Base-by-base conservation (phyloP, 1,140 invertebrate genomes). In the Limonius californicus region DNA sequence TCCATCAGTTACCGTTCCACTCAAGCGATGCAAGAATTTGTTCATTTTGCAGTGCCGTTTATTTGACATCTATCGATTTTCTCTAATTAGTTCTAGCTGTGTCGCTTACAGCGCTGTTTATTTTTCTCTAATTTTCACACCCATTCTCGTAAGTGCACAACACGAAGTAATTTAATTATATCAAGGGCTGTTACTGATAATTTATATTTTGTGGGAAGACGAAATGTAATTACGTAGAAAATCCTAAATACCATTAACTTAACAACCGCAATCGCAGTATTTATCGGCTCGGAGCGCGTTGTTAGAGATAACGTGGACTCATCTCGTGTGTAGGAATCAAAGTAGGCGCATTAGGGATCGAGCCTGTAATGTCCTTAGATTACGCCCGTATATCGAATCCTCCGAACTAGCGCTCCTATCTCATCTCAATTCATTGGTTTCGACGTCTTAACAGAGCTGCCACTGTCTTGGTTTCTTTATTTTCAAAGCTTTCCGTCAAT, bases 361-460 rank as follows among this genome's bases (percentile, higher is more conserved):
- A 50, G 42, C 32, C 62, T 57, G 58, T 67, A 64, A 67, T 67
- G 65, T 67, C 61, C 58, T 32, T 58, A 68, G 66, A 68, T 68
- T 68, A 68, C 63, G 42, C 66, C 63, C 62, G 55, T 58, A 65
- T 68, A 61, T 61, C 60, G 60, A 53, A 61, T 19, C 35, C 59
- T 39, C 16, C 55, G 56, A 55, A 54, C 47, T 59, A 54, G 59
- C 47, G 15, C 54, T 47, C 57, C 60, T 68, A 68, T 68, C 66
- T 68, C 66, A 68, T 68, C 66, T 63, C 61, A 65, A 65, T 68
- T 65, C 66, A 65, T 68, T 68, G 66, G 66, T 45, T 45, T 45
- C 59, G 45, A 47, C 62, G 65, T 67, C 62, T 67, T 67, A 67
- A 64, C 58, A 59, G 65, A 53, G 59, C 58, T 45, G 43, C 57